phyloP scores from a whole-genome alignment of 2,797 vertebrate species.

The Ctenopoma multispine region DNA sequence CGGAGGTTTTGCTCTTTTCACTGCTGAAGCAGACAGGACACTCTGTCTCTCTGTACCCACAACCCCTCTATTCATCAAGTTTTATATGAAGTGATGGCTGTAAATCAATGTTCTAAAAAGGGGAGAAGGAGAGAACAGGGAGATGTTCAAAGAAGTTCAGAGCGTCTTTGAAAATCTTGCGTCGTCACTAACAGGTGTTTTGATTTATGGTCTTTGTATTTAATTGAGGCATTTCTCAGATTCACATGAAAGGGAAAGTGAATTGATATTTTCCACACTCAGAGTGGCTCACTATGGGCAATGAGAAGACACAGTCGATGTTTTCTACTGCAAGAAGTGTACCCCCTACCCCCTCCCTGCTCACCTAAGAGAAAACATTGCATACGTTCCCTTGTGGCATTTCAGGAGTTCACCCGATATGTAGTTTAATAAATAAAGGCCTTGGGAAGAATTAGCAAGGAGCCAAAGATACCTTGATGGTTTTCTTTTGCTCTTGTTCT shows the following conservation, averaged over 20 bases:
- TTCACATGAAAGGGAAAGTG: conserved; percentile 54
- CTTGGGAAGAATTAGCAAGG: conserved; percentile 61
- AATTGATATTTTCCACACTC: conserved; percentile 50
- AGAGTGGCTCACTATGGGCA: conserved; percentile 22
- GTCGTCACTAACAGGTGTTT: conserved; percentile 72
- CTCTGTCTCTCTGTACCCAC: conserved; percentile 40
- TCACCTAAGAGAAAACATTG: conserved; percentile 38
- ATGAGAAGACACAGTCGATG: conserved; percentile 21
- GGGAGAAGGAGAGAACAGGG: conserved; percentile 40
- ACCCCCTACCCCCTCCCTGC: not conserved
- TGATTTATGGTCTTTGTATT: conserved; percentile 56
- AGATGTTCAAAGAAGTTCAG: conserved; percentile 66
- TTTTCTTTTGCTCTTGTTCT: conserved; percentile 22
- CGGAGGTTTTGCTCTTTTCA: conserved; percentile 62
- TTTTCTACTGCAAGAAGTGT: conserved; percentile 13
- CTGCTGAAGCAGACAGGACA: conserved; percentile 60
- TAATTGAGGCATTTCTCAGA: conserved; percentile 53
- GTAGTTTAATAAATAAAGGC: conserved; percentile 59
- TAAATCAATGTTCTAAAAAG: conserved; percentile 76
- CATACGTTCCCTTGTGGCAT: conserved; percentile 48
- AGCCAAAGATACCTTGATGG: conserved; percentile 36
- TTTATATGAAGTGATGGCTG: conserved; percentile 72
- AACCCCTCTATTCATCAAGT: conserved; percentile 69
- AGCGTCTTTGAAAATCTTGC: conserved; percentile 68
- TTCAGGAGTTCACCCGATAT: conserved; percentile 34